Evolutionary conservation across 2,113 vertebrate species (phyloP), one percentile per base, ranked within the genome.

Genomic region (Aptenodytes forsteri): DNA sequence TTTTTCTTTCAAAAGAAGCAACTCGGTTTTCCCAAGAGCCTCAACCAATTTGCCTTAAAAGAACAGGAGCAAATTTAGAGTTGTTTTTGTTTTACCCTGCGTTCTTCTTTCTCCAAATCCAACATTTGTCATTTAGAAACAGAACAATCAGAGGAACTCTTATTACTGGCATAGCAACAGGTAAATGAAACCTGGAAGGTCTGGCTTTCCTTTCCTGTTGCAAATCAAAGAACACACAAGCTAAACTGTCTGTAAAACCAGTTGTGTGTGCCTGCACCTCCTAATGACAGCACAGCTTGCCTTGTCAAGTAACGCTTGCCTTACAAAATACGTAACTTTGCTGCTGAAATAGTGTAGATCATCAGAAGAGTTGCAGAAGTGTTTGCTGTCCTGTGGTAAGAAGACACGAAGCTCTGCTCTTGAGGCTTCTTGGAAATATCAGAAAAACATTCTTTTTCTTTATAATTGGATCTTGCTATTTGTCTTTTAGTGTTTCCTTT

Each of bases 141-240:
- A 66, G 65, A 88, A 71, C 27, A 77, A 83, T 76, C 71, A 72
- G 36, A 89, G 61, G 56, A 85, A 47, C 46, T 70, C 71, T 70
- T 88, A 88, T 66, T 65, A 65, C 79, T 52, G 54, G 13, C 80
- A 65, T 6, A 83, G 83, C 7, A 76, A 64, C 54, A 49, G 27
- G 32, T 67, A 92, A 93, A 76, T 32, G 73, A 91, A 92, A 82
- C 49, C 56, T 94, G 87, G 77, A 90, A 96, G 77, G 71, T 92
- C 83, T 93, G 81, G 30, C 59, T 87, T 82, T 91, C 49, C 40
- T 54, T 83, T 90, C 56, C 80, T 82, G 65, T 40, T 52, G 50
- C 16, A 94, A 93, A 96, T 78, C 91, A 92, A 95, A 96, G 92
- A 77, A 59, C 49, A 49, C 42, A 69, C 3, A 34, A 84, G 46